Base-by-base conservation (phyloP, 1,140 invertebrate genomes). In the Venustaconcha ellipsiformis region DNA sequence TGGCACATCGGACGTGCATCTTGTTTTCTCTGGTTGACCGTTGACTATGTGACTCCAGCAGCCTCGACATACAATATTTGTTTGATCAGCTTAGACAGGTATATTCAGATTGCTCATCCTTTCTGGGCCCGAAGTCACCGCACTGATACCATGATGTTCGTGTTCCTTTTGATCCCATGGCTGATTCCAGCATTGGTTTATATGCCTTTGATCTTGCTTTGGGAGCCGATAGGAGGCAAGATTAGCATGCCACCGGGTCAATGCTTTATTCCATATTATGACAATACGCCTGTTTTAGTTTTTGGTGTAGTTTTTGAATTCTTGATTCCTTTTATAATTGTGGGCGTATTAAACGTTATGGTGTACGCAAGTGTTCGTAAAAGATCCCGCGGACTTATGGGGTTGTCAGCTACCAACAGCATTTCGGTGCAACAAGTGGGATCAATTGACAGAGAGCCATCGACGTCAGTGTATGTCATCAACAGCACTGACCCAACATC, bases 211-310 rank as follows among this genome's bases (percentile, higher is more conserved):
- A 83, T 85, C 67, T 62, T 80, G 48, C 71, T 85, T 20, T 85
- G 84, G 84, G 80, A 82, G 23, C 58, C 75, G 2, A 72, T 76
- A 14, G 63, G 74, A 5, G 81, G 80, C 1, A 60, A 72, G 14
- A 60, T 72, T 8, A 48, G 37, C 3, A 78, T 86, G 60, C 74
- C 71, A n/a, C 76, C 82, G 23, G 73, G 72, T 18, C 73, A 76
- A 55, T 86, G 84, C 74, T 72, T 76, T 55, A 72, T 82, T 18
- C 82, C 78, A n/a, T 86, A 80, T 70, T 76, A 78, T 71, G 62
- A 79, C 26, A 70, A 81, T 63, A n/a, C 82, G 56, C n/a, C 70
- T 12, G 82, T 78, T 63, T 66, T 83, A 8, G 60, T 79, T 14
- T 72, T 78, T 17, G 76, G 76, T 0, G 78, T 79, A 6, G 72